Evolutionary conservation across 2,888 invertebrate genomes (phyloP).

Genomic region (Agonopterix arenella): DNA sequence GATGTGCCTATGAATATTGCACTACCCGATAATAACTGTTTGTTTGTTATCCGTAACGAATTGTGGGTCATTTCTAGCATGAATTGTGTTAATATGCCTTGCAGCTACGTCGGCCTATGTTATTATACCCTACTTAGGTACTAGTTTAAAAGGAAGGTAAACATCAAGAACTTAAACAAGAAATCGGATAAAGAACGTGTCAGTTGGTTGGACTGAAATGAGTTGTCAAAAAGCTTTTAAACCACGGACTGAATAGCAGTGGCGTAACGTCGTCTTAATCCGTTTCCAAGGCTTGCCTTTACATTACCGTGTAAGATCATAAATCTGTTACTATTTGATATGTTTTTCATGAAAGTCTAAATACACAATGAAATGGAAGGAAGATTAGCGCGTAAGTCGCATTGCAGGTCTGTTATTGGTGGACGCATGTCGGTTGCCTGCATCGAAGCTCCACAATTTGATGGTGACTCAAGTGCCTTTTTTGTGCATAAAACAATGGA

Average conservation of each 20-base stretch:
- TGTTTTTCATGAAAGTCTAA: too few species aligned
- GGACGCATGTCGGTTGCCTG: too few species aligned
- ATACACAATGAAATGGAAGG: too few species aligned
- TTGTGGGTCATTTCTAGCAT: background rate
- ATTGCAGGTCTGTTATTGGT: too few species aligned
- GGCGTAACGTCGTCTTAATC: too few species aligned
- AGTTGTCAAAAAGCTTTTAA: slow-evolving; percentile 72
- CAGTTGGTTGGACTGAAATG: slow-evolving; percentile 37
- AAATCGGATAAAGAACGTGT: slow-evolving; percentile 31
- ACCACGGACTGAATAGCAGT: slow-evolving; percentile 11
- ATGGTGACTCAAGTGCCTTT: too few species aligned
- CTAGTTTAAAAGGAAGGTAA: background rate
- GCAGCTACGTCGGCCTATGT: background rate
- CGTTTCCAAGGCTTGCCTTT: too few species aligned
- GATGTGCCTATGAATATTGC: slow-evolving; percentile 26
- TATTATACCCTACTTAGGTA: background rate
- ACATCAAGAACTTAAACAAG: slow-evolving; percentile 6
- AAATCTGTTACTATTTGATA: too few species aligned
- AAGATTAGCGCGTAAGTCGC: too few species aligned
- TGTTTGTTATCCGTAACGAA: slow-evolving; percentile 5
- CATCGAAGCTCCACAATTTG: too few species aligned
- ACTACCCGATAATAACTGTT: slow-evolving; percentile 11
- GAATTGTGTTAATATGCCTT: background rate
- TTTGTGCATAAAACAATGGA: too few species aligned
- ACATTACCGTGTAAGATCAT: too few species aligned